Conservation (phyloP, 2,113 vertebrate genomes). For the Fregetta grallaria region DNA sequence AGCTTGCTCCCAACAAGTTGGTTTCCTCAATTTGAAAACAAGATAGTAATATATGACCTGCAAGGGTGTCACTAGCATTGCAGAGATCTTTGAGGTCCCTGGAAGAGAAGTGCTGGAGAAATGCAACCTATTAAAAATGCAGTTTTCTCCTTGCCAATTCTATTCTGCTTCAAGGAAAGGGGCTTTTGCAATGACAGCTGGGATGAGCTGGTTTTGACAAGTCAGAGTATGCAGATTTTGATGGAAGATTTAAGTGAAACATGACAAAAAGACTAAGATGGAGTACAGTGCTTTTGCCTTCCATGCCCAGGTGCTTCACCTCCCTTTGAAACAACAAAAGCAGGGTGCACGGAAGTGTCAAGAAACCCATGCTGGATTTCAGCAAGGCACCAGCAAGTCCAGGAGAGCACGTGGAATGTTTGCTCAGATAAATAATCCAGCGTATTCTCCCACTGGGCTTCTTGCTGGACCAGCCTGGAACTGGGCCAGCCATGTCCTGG, state of each 20-base stretch:
- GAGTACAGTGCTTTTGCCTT: not conserved
- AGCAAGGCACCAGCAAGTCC: not conserved
- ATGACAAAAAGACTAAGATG: not conserved
- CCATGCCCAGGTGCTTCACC: not conserved
- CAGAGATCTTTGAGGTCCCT: not conserved
- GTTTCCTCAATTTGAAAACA: not conserved
- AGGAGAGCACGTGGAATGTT: not conserved
- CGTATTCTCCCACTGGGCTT: not conserved
- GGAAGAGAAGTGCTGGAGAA: slow-evolving; percentile 5
- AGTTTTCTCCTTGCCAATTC: slow-evolving; percentile 50
- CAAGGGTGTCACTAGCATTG: not conserved
- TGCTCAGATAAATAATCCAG: not conserved
- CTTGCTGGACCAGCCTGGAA: not conserved
- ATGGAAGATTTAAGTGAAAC: slow-evolving; percentile 19
- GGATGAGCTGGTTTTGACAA: slow-evolving; percentile 62
- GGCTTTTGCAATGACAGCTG: slow-evolving; percentile 32
- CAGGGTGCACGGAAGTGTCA: not conserved
- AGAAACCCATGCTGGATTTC: not conserved
- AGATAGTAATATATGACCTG: not conserved
- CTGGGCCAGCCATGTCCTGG: not conserved
- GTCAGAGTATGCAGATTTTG: slow-evolving; percentile 32
- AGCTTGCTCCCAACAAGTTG: not conserved
- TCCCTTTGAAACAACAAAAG: not conserved
- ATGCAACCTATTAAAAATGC: slow-evolving; percentile 17
- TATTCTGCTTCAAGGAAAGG: slow-evolving; percentile 36